Base-by-base conservation (phyloP, 35 echinoderm and acorn worm species). In the Strongylocentrotus purpuratus region DNA sequence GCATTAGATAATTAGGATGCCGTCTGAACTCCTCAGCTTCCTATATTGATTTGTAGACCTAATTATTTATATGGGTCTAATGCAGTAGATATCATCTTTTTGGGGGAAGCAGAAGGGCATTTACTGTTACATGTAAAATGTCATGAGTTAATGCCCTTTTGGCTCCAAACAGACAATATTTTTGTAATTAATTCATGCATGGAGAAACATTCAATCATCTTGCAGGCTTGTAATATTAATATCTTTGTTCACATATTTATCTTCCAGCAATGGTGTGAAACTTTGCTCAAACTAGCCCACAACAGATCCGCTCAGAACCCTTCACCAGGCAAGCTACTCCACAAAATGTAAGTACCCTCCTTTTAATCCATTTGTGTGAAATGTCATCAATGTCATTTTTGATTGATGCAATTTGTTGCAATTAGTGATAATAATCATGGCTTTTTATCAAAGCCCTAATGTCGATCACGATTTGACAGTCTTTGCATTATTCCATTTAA, bases 181-280 rank as follows among this genome's bases (percentile, higher is more conserved):
- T 1, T 41, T 3, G 3, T 41, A 1, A 2, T 9, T 59, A 59
- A 59, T 10, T 59, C 10, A 59, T 14, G 52, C 52, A 10, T 14
- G 52, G 52, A 0, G 2, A 14, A 59, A 59, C 52, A 14, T 12
- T 59, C 11, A 59, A 59, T 78, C 18, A 70, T 70, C 22, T 78
- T 89, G 32, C 87, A 45, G 32, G 20, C 61, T 25, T 94, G 59
- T 45, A 22, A 55, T 46, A 95, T 86, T 45, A 22, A 20, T 41
- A 31, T 88, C 2, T 45, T 31, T 88, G 45, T 95, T 35, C 13
- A 33, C 31, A 9, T 47, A n/a, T 86, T 95, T 31, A 10, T 88
- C 32, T 55, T 93, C 13, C 88, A 96, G 95, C 41, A 96, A 86
- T 96, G 95, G 95, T 90, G 88, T 85, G 95, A 96, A 46, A 85